Evolutionary conservation across 2,888 invertebrate species (phyloP).

Genomic region (Heliconius ethilla): DNA sequence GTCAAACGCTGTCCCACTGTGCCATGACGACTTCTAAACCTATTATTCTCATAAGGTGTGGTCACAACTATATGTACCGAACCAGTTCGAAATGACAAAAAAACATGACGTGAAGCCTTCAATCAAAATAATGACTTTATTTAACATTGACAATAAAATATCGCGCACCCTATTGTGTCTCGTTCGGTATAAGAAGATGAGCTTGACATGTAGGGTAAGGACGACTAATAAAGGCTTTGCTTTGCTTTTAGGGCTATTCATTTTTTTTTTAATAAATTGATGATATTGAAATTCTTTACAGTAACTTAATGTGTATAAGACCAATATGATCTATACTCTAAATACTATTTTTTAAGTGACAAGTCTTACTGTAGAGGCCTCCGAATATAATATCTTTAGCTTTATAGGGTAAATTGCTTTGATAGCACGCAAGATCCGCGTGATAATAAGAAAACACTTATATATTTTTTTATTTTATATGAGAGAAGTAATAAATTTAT

Average conservation of each 20-base stretch:
- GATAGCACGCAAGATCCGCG: no score
- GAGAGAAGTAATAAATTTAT: no score
- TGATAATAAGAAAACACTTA: no score
- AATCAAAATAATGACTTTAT: constrained; percentile 82
- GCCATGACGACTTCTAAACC: neutral
- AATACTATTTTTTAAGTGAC: no score
- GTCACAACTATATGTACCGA: constrained; percentile 74
- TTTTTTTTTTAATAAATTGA: neutral
- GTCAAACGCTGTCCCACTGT: neutral
- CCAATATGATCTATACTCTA: no score
- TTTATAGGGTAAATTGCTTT: no score
- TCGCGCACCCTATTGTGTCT: constrained; percentile 69
- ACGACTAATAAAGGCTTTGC: constrained; percentile 10
- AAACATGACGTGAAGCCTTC: constrained; percentile 61
- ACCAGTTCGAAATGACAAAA: constrained; percentile 58
- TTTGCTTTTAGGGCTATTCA: neutral
- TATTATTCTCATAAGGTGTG: constrained; percentile 58
- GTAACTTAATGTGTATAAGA: no score
- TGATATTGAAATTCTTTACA: neutral
- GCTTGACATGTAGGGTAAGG: constrained; percentile 53
- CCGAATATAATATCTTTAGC: no score
- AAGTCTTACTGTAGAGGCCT: no score
- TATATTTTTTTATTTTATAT: no score
- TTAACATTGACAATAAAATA: constrained; percentile 81
- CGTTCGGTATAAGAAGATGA: constrained; percentile 57